Base-by-base conservation (phyloP, 2,113 vertebrate genomes). In the Cyanoramphus novaezelandiae region DNA sequence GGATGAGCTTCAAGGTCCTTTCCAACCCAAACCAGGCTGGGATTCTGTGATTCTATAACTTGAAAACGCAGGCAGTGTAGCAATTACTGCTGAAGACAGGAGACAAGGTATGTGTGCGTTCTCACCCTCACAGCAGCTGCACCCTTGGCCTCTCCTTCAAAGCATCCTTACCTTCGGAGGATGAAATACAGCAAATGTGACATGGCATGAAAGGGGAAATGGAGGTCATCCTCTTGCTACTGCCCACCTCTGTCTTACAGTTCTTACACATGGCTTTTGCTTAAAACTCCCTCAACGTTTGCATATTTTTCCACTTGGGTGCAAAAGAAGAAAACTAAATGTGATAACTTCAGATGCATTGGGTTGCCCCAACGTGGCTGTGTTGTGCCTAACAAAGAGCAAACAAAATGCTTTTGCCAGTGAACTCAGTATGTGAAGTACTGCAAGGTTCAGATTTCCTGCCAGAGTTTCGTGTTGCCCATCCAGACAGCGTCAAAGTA, bases 171-270 rank as follows among this genome's bases (percentile, higher is more conserved):
- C 33, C 29, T 68, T 25, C 55, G 27, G 37, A 67, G 49, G 17
- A 46, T 29, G 16, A 87, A 47, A 43, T 4, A 13, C 35, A 69
- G 44, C 2, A 0, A 60, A 46, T 4, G 29, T 3, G 1, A 12
- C 8, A 37, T 59, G 78, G 14, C 46, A 41, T 1, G 4, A 21
- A 67, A 65, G n/a, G 46, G 65, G 64, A 83, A 70, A 49, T 2
- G 1, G 23, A 39, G 16, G 37, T 37, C 46, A 75, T 33, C 27
- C 44, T 44, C 41, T 67, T 0, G 0, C 12, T 49, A 9, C 43
- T 41, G 33, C 21, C 33, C 39, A 41, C 39, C 10, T 69, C 62
- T 8, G 41, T 28, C 50, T 67, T 60, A 21, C 41, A 50, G 33
- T 55, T 35, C 55, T 81, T 25, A 52, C 27, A 3, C 7, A 18